Percentiles rank a stretch among this genome's conserved stretches.
phyloP scores from a whole-genome alignment of 2,888 invertebrate genomes.

The Isoperla grammatica region DNA sequence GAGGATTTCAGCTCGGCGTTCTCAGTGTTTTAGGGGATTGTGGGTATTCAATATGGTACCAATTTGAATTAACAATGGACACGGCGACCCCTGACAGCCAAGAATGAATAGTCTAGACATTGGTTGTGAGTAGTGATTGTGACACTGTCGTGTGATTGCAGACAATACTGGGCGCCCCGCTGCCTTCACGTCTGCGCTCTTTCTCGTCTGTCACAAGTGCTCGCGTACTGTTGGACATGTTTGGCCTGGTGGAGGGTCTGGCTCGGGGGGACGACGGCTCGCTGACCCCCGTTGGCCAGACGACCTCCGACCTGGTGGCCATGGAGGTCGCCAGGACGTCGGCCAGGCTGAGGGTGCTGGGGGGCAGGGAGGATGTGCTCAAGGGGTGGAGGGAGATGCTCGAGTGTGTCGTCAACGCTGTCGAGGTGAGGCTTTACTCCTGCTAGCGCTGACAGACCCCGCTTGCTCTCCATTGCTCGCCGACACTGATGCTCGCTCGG shows the following conservation, averaged over 20 bases:
- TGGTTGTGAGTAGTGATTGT: too few species aligned
- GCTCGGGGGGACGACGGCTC: not conserved
- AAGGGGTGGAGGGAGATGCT: slow-evolving; percentile 50
- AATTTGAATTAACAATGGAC: too few species aligned
- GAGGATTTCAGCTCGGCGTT: too few species aligned
- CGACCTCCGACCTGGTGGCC: slow-evolving; percentile 23
- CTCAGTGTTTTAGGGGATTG: too few species aligned
- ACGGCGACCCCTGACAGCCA: too few species aligned
- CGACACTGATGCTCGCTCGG: too few species aligned
- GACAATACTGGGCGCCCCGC: slow-evolving; percentile 20
- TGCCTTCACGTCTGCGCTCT: slow-evolving; percentile 23
- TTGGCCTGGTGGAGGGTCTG: slow-evolving; percentile 12
- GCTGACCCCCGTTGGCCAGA: not conserved
- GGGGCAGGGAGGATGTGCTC: slow-evolving; percentile 39
- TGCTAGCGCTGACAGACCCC: too few species aligned
- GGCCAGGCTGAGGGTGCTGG: not conserved
- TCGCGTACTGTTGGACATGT: slow-evolving; percentile 9
- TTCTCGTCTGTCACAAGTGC: slow-evolving; percentile 4
- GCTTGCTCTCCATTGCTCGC: too few species aligned
- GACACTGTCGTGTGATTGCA: not conserved
- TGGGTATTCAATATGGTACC: too few species aligned
- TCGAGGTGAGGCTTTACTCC: slow-evolving; percentile 51
- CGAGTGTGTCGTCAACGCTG: slow-evolving; percentile 53
- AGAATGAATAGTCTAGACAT: not conserved
- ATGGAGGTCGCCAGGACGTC: slow-evolving; percentile 1